phyloP scores from a whole-genome alignment of 2,113 vertebrate genomes.

The Hypomesus transpacificus region DNA sequence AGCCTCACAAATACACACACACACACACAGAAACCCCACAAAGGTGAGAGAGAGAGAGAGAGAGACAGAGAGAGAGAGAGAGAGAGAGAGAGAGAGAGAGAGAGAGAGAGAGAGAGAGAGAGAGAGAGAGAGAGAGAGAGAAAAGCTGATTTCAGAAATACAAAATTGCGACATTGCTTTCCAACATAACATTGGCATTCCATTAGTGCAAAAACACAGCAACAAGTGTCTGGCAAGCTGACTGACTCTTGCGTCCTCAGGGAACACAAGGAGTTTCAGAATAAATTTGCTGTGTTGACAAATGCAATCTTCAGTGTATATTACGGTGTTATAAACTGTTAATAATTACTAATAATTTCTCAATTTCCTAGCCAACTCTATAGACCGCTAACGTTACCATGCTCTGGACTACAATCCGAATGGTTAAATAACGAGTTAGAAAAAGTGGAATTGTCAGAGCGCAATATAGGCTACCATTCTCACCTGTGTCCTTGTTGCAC shows the following conservation, averaged over 20 bases:
- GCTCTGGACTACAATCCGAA: too few relatives aligned
- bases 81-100: too few relatives aligned
- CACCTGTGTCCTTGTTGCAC: constrained; percentile 14
- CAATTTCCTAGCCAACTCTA: too few relatives aligned
- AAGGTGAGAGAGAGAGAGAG: too few relatives aligned
- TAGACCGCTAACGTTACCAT: too few relatives aligned
- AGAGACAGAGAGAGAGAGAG: too few relatives aligned
- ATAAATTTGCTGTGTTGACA: not conserved
- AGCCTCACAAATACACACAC: not conserved
- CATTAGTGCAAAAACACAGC: not conserved
- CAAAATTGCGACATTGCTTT: not conserved
- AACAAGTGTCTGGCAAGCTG: not conserved
- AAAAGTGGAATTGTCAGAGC: not conserved
- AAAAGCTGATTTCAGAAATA: not conserved
- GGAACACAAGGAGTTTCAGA: not conserved
- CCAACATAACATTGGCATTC: not conserved
- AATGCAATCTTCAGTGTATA: not conserved
- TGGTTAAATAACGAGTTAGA: too few relatives aligned
- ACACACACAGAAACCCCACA: constrained; percentile 12
- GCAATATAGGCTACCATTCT: constrained; percentile 45
- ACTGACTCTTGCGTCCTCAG: not conserved
- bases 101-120: too few relatives aligned
- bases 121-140: too few relatives aligned
- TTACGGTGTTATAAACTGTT: not conserved
- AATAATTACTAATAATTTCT: not conserved